Conservation (phyloP, 2,888 invertebrate species). For the Napeogenes inachia region DNA sequence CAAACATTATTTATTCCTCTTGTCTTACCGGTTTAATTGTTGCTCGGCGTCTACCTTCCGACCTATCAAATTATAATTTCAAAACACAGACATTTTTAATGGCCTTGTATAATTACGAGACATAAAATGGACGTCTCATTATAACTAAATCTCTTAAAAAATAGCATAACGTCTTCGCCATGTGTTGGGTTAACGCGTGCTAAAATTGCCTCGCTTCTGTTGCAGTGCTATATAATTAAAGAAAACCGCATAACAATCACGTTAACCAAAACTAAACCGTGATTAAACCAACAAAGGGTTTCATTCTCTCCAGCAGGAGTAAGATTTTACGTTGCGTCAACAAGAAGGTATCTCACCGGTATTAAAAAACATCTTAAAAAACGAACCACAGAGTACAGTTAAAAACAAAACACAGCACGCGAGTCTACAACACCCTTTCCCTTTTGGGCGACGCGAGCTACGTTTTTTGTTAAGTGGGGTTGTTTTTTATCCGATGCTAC, state of each 20-base stretch:
- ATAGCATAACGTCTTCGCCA: conserved; percentile 38
- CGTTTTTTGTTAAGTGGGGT: conserved; percentile 70
- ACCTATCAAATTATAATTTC: neutral
- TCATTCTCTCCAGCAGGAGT: conserved; percentile 62
- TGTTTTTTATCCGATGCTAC: conserved; percentile 70
- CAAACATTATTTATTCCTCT: conserved; percentile 60
- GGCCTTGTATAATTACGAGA: neutral
- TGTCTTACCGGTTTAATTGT: conserved; percentile 56
- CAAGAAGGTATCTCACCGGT: conserved; percentile 71
- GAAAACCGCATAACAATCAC: conserved; percentile 49
- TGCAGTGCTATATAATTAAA: conserved; percentile 51
- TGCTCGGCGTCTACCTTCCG: conserved; percentile 39
- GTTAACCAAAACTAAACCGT: conserved; percentile 56
- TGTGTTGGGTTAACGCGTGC: conserved; percentile 61
- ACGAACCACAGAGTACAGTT: conserved; percentile 73
- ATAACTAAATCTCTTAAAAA: neutral
- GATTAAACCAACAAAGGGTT: conserved; percentile 65
- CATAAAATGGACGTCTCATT: neutral
- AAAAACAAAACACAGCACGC: conserved; percentile 76
- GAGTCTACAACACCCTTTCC: conserved; percentile 69
- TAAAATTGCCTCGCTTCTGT: conserved; percentile 35
- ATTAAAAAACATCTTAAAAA: conserved; percentile 76
- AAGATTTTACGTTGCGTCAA: conserved; percentile 61
- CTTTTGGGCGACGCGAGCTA: conserved; percentile 75
- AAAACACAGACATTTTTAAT: neutral